Percentiles rank a stretch among this genome's conserved stretches.
These are phyloP conservation scores for Rhinogobius similis DNA, from an alignment of 2,113 vertebrate species.

Conservation along the genomic window DNA sequence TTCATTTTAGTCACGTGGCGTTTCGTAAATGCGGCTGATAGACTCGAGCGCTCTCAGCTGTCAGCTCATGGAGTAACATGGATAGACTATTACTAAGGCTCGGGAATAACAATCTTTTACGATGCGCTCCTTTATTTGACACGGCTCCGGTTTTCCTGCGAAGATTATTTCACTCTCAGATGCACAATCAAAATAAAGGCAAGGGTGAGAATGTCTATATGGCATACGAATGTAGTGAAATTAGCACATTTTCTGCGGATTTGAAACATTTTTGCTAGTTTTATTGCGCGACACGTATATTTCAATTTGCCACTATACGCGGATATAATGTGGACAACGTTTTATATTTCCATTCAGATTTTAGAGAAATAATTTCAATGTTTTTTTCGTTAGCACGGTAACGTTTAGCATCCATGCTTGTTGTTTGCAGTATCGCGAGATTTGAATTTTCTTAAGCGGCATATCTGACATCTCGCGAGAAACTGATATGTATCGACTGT, in stretches of 20 bases:
- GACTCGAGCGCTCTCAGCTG: not conserved
- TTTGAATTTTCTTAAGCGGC: no score
- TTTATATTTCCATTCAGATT: not conserved
- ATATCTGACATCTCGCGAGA: no score
- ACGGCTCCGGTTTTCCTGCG: not conserved
- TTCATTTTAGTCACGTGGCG: not conserved
- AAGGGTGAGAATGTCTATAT: slow-evolving; percentile 18
- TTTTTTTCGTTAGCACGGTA: not conserved
- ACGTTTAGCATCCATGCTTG: no score
- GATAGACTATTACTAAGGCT: not conserved
- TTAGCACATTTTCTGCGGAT: slow-evolving; percentile 22
- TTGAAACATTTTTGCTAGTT: not conserved
- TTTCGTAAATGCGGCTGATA: not conserved
- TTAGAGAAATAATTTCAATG: not conserved
- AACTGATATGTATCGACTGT: no score
- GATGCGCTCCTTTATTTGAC: not conserved
- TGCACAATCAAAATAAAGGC: slow-evolving; percentile 45
- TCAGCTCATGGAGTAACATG: slow-evolving; percentile 21
- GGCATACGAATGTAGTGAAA: not conserved
- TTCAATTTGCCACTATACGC: not conserved
- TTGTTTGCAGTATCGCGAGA: slow-evolving; percentile 40
- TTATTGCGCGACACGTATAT: not conserved
- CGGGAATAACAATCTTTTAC: not conserved
- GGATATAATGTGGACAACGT: not conserved
- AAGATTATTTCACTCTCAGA: slow-evolving; percentile 12